Conservation (phyloP, 2,888 invertebrate species). For the Elegia similella region DNA sequence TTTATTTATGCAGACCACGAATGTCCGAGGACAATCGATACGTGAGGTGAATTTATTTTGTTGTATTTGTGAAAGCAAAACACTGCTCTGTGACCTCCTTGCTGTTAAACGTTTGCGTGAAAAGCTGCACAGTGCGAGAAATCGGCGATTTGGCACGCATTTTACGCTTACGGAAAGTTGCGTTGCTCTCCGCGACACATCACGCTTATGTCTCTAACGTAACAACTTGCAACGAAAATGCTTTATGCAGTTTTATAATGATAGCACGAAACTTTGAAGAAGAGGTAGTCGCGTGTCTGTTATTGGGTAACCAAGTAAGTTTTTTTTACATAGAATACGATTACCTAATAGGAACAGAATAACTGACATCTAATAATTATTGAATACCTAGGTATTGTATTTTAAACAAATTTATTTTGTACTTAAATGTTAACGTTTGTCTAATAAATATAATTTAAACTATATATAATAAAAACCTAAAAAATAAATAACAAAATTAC, state of each 20-base stretch:
- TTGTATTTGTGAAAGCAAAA: conserved; percentile 80
- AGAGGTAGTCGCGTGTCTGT: background rate
- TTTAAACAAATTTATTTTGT: too few relatives aligned
- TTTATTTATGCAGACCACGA: conserved; percentile 74
- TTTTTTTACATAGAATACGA: too few relatives aligned
- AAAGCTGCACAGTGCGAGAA: conserved; percentile 68
- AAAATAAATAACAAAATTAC: too few relatives aligned
- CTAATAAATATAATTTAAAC: too few relatives aligned
- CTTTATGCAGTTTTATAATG: background rate
- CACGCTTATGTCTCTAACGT: conserved; percentile 10
- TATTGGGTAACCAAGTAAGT: too few relatives aligned
- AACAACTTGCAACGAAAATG: conserved; percentile 3
- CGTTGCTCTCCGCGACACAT: conserved; percentile 22
- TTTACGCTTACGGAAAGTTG: conserved; percentile 57
- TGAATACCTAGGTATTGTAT: too few relatives aligned
- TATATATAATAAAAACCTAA: too few relatives aligned
- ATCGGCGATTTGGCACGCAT: conserved; percentile 69
- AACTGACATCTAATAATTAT: too few relatives aligned
- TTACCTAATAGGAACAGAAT: too few relatives aligned
- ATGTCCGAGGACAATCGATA: conserved; percentile 78
- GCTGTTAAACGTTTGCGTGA: conserved; percentile 69
- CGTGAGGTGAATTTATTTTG: conserved; percentile 81
- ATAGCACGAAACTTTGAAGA: background rate
- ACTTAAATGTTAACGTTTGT: too few relatives aligned
- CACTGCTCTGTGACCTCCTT: conserved; percentile 76